Percentiles rank a stretch among this genome's conserved stretches.
Conservation (phyloP, 2,888 invertebrate species). For the Halictus quadricinctus region DNA sequence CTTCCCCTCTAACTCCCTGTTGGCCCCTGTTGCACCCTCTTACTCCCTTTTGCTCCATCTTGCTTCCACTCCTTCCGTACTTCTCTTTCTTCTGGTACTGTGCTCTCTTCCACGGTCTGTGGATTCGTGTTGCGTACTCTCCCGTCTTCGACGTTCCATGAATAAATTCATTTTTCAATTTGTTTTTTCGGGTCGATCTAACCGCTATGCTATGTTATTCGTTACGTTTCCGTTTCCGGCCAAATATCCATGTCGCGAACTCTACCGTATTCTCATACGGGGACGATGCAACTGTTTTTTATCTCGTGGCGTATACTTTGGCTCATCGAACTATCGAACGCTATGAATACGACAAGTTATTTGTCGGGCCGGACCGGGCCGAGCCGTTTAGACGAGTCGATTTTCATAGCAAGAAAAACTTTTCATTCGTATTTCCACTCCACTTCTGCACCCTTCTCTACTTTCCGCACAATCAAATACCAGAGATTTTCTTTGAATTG, state of each 20-base stretch:
- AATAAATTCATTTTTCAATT: not conserved
- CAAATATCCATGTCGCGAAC: no score
- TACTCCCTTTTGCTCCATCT: not conserved
- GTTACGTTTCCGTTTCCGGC: no score
- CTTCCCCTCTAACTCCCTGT: not conserved
- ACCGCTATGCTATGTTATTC: no score
- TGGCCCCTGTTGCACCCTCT: not conserved
- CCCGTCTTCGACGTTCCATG: not conserved
- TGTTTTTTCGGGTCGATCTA: not conserved
- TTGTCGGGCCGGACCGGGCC: not conserved
- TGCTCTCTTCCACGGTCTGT: not conserved
- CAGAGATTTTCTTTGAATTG: not conserved
- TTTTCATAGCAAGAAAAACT: not conserved
- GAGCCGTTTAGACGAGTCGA: not conserved
- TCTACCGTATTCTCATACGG: not conserved
- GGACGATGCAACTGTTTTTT: not conserved
- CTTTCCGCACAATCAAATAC: not conserved
- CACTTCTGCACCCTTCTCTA: not conserved
- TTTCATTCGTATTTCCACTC: not conserved
- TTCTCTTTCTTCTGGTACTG: not conserved
- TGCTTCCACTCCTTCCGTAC: not conserved
- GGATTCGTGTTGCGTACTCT: not conserved
- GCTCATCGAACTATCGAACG: not conserved
- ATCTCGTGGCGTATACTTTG: not conserved
- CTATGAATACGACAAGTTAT: not conserved